phyloP scores from a whole-genome alignment of 2,888 invertebrate species.

The Pherbina coryleti region DNA sequence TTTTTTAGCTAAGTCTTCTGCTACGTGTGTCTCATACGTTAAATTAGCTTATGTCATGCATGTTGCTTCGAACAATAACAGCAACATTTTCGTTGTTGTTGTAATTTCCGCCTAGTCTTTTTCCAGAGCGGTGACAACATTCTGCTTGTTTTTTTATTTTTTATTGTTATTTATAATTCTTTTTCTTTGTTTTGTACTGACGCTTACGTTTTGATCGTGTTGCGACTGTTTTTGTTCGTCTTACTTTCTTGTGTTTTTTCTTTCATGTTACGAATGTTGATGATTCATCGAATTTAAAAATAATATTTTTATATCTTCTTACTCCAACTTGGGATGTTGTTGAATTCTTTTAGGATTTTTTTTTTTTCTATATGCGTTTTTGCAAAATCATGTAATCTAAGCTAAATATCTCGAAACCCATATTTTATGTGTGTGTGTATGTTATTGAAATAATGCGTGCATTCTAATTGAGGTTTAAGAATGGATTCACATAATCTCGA shows the following conservation, averaged over 20 bases:
- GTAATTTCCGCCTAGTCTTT: slow-evolving; percentile 3
- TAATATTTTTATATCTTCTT: not conserved
- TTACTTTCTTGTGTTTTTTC: not conserved
- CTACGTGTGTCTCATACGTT: not conserved
- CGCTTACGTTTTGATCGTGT: not conserved
- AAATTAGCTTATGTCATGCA: slow-evolving; percentile 17
- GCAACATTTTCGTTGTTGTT: not conserved
- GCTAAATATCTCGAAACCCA: no score
- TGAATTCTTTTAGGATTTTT: not conserved
- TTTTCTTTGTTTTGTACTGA: not conserved
- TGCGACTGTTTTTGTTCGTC: not conserved
- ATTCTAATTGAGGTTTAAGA: no score
- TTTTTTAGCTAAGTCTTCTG: not conserved
- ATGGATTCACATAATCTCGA: no score
- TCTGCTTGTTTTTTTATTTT: not conserved
- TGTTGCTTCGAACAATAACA: slow-evolving; percentile 4
- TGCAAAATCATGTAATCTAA: not conserved
- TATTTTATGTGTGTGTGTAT: no score
- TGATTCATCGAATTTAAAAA: slow-evolving; percentile 17
- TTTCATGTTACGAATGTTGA: not conserved
- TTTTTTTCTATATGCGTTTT: not conserved
- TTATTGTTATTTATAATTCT: not conserved
- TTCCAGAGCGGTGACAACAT: not conserved
- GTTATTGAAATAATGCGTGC: no score
- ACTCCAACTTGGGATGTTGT: not conserved